These are phyloP conservation scores for Caenorhabditis latens DNA, from an alignment of 1,140 invertebrate species.

Conservation along the genomic window DNA sequence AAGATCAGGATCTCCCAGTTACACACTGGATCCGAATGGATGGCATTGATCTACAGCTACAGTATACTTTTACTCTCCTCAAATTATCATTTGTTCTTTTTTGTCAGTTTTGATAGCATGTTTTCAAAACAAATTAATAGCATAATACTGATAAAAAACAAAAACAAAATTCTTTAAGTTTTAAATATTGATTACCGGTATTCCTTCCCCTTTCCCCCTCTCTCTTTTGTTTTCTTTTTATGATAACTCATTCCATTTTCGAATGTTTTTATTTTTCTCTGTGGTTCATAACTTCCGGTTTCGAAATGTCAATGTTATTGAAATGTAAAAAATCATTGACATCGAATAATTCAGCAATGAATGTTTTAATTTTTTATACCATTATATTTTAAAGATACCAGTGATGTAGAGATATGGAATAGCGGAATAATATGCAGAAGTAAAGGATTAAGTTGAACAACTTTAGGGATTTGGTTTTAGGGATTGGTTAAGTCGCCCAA, in stretches of 20 bases:
- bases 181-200: not conserved
- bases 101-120: too few species aligned
- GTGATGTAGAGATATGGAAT: too few species aligned
- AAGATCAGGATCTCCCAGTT: constrained; percentile 18
- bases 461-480: not conserved
- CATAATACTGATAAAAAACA: not conserved
- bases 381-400: too few species aligned
- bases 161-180: not conserved
- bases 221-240: not conserved
- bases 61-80: not conserved
- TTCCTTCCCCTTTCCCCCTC: not conserved
- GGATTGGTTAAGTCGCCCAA: not conserved
- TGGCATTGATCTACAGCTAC: not conserved
- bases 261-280: not conserved
- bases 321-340: not conserved
- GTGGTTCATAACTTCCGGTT: constrained; percentile 38
- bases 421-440: not conserved
- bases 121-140: not conserved
- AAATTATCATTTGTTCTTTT: not conserved
- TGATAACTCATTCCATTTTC: not conserved
- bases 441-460: not conserved
- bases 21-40: constrained; percentile 25
- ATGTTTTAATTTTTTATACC: not conserved
- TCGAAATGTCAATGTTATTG: not conserved
- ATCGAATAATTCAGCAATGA: not conserved